A percentile compares a stretch with the other conserved stretches of the same genome.
These are phyloP conservation scores for Melinaea marsaeus DNA, from an alignment of 2,888 invertebrate species.

Conservation along the genomic window DNA sequence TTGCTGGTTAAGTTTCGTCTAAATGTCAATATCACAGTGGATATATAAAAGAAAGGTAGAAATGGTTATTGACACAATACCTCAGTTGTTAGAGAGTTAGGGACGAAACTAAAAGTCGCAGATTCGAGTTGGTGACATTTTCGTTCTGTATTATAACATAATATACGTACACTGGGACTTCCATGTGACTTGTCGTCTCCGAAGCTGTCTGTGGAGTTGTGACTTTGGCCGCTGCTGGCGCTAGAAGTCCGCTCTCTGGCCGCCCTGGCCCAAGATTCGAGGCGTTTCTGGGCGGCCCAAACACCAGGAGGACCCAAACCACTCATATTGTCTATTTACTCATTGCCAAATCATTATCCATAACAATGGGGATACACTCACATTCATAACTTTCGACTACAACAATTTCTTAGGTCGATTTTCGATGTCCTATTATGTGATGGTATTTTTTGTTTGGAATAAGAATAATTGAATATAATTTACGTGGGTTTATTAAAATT, in stretches of 20 bases:
- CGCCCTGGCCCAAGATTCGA: conserved; percentile 87
- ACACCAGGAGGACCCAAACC: conserved; percentile 85
- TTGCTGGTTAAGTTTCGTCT: too few relatives aligned
- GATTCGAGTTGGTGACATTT: conserved; percentile 1
- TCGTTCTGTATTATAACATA: neutral
- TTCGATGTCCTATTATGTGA: conserved; percentile 29
- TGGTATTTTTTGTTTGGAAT: conserved; percentile 1
- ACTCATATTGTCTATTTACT: conserved; percentile 68
- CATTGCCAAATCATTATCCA: conserved; percentile 37
- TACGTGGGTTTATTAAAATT: too few relatives aligned
- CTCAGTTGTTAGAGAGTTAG: too few relatives aligned
- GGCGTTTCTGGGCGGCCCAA: conserved; percentile 86
- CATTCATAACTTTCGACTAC: neutral
- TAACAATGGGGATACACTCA: neutral
- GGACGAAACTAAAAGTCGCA: too few relatives aligned
- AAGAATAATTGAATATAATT: too few relatives aligned
- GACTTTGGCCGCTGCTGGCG: conserved; percentile 77
- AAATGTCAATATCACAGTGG: too few relatives aligned
- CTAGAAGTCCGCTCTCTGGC: conserved; percentile 82
- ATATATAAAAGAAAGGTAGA: too few relatives aligned
- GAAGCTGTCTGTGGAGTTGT: conserved; percentile 74
- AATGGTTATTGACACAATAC: too few relatives aligned
- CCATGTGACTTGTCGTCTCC: conserved; percentile 72
- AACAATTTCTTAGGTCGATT: conserved; percentile 24
- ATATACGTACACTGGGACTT: conserved; percentile 61